Evolutionary conservation across 2,888 invertebrate genomes (phyloP), one percentile per base, ranked within the genome.

Genomic region (Eristalis tenax): DNA sequence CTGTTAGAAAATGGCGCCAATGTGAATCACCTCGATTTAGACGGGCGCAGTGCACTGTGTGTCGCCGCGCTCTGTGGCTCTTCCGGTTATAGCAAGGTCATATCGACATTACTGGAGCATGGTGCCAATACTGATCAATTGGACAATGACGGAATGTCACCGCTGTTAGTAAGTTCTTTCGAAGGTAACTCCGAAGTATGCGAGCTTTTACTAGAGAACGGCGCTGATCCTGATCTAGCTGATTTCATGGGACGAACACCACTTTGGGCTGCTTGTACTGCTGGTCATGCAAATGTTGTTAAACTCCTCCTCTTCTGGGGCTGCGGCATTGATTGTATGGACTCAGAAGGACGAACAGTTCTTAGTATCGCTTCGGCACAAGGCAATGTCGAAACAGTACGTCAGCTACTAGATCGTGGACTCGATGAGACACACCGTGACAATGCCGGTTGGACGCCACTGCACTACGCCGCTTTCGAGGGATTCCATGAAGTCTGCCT

Each of bases 381-480:
- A 93, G 97, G 96, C 43, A 96, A 96, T 91, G 96, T 97, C 50
- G 97, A 97, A 90, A 98, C 98, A 11, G 98, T 99, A 0, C 95
- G 97, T 23, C 97, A 97, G 91, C 94, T 99, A 59, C 94, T 99
- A 18, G 98, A 97, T 92, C 94, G 98, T 89, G 99, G 97, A 0
- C 91, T 97, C 65, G 97, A 97, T 90, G 97, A 97, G 90, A 97
- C 97, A 84, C 97, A 97, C 91, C 94, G 97, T 23, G 99, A 99
- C 92, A 98, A 98, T 93, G 97, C 97, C 0, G 99, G 99, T 0
- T 99, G 99, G 99, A 99, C 99, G 0, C 98, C 99, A 0, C 93
- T 99, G 74, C 99, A 99, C 92, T 99, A 99, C 92, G 97, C 99
- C 0, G 97, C 99, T 15, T 99, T 98, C 92, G 98, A 99, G 94